A percentile compares a stretch with the other conserved stretches of the same genome.
Evolutionary conservation across 2,888 invertebrate species (phyloP).

Genomic region (Lysandra coridon): DNA sequence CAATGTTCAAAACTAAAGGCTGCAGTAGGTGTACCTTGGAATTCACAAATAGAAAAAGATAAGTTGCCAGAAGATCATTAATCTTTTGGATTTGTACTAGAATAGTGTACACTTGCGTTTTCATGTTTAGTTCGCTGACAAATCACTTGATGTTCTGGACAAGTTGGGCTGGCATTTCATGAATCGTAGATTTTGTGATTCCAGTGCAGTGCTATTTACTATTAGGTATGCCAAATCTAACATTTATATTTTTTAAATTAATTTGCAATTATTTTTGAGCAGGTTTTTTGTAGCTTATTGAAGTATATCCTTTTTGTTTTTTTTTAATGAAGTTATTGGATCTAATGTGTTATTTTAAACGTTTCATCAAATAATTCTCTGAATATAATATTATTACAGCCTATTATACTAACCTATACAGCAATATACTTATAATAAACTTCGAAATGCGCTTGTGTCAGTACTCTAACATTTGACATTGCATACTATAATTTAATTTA

Average conservation of each 20-base stretch:
- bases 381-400: slow-evolving; percentile 13
- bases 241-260: too few relatives aligned
- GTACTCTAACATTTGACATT: not conserved
- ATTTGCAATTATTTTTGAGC: too few relatives aligned
- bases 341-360: not conserved
- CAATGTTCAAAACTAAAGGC: slow-evolving; percentile 2
- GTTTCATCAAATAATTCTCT: not conserved
- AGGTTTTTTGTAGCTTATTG: not conserved
- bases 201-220: not conserved
- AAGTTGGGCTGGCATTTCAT: slow-evolving; percentile 9
- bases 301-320: too few relatives aligned
- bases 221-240: too few relatives aligned
- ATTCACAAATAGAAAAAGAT: slow-evolving; percentile 17
- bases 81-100: slow-evolving; percentile 4
- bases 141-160: not conserved
- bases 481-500: not conserved
- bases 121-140: not conserved
- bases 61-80: slow-evolving; percentile 11
- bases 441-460: slow-evolving; percentile 8
- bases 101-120: slow-evolving; percentile 10
- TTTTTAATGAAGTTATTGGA: not conserved
- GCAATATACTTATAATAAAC: not conserved
- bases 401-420: not conserved
- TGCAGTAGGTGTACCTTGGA: slow-evolving; percentile 4
- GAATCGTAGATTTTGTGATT: not conserved